Conservation (phyloP, 1,140 invertebrate genomes). For the Ptiloglossa arizonensis region DNA sequence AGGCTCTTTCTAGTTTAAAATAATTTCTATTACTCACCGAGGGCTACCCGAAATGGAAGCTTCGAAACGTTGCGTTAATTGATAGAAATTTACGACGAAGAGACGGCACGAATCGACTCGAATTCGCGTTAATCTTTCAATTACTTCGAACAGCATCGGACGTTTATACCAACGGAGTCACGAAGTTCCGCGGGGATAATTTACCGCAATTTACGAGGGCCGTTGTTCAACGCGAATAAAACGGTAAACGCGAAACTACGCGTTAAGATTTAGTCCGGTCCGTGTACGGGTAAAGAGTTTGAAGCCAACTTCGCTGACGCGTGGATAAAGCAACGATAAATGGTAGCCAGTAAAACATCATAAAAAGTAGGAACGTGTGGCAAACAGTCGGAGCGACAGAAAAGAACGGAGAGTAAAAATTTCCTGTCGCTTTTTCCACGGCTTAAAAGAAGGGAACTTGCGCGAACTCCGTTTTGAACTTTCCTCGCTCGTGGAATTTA, state of each 20-base stretch:
- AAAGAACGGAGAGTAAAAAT: constrained; percentile 27
- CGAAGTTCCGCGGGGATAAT: no score
- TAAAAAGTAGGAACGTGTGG: constrained; percentile 20
- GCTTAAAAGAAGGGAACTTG: constrained; percentile 1
- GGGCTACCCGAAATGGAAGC: no score
- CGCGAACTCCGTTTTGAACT: constrained; percentile 21
- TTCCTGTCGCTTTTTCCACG: constrained; percentile 6
- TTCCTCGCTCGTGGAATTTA: constrained; percentile 50
- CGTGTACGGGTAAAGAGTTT: background rate
- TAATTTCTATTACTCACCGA: no score
- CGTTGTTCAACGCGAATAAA: no score
- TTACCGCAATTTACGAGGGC: no score
- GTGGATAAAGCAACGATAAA: background rate
- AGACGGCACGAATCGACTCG: no score
- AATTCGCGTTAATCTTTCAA: no score
- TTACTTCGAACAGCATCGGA: no score
- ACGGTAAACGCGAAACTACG: background rate
- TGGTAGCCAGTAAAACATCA: constrained; percentile 5
- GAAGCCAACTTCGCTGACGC: background rate
- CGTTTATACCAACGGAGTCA: no score
- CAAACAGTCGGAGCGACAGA: constrained; percentile 9
- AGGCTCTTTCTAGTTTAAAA: no score
- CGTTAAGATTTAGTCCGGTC: background rate
- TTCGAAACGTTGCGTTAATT: no score
- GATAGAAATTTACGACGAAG: no score